Base-by-base conservation (phyloP, 2,113 vertebrate genomes). In the Sylvietta virens region DNA sequence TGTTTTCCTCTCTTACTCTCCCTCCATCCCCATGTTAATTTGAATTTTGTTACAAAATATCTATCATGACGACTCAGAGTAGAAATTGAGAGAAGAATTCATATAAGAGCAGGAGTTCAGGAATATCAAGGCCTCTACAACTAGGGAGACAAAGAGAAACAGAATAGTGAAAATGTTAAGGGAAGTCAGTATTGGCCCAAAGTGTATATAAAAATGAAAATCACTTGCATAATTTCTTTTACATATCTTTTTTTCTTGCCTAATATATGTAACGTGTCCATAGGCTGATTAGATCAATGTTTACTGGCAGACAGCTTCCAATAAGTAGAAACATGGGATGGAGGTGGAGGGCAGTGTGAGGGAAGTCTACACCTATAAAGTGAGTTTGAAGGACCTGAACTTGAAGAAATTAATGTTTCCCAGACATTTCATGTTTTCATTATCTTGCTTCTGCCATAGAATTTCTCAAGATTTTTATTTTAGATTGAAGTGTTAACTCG, bases 271-370 rank as follows among this genome's bases (percentile, higher is more conserved):
- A 45, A 67, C 53, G 2, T 13, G 1, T n/a, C 5, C 12, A 24
- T 60, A 42, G 18, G 10, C 10, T 73, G 51, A n/a, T 76, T 33
- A 67, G 21, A 50, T 62, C 30, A 64, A 17, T 39, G 40, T 50
- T 79, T 82, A 27, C 8, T 37, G 62, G 15, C 11, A 35, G 13
- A 74, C 20, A 65, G 6, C 5, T 79, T 79, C 13, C 28, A 58
- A 37, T 5, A 33, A 28, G 4, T 12, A 28, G 44, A 58, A 76
- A 80, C 21, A 2, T 0, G 6, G 15, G 4, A 7, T 0, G 1
- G n/a, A 24, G 11, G 3, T 9, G 1, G 2, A n/a, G 10, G 7
- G 3, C 2, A 12, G 17, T 0, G 0, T 8, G 21, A 30, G 18
- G 23, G 26, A 50, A 70, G 7, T 26, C 31, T 40, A 10, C 2